phyloP scores from a whole-genome alignment of 1,140 invertebrate species.

The Artemia franciscana region DNA sequence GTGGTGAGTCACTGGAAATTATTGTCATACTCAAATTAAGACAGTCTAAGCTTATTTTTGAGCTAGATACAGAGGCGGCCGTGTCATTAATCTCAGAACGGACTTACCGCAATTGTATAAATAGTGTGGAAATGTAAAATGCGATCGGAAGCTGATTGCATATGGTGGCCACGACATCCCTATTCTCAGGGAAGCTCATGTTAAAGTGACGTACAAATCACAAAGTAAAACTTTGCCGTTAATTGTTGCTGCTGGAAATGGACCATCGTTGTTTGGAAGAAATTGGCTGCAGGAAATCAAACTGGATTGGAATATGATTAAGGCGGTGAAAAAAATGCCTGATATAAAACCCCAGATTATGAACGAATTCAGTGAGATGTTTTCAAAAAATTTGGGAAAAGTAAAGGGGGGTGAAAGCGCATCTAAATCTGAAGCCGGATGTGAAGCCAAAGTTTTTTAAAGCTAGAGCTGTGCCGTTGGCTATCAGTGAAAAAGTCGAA shows the following conservation, averaged over 20 bases:
- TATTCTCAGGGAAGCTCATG: neutral
- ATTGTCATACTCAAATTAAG: neutral
- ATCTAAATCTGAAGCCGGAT: too few species aligned
- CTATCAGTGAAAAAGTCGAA: too few species aligned
- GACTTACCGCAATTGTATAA: neutral
- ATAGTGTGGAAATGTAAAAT: neutral
- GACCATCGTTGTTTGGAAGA: neutral
- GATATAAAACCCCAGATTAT: neutral
- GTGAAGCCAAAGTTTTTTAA: too few species aligned
- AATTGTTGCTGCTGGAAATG: conserved; percentile 1
- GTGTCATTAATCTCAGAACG: conserved; percentile 3
- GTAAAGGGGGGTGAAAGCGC: too few species aligned
- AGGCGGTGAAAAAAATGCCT: neutral
- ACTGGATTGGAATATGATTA: neutral
- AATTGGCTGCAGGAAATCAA: conserved; percentile 1
- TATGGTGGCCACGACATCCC: conserved; percentile 1
- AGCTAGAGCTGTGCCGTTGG: too few species aligned
- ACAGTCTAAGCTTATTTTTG: neutral
- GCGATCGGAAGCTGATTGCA: neutral
- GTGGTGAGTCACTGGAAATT: neutral
- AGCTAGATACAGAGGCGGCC: conserved; percentile 5
- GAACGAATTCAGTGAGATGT: neutral
- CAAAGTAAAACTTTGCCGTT: neutral
- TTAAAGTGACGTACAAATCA: conserved; percentile 1
- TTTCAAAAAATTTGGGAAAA: conserved; percentile 1